Base-by-base conservation (phyloP, 2,797 vertebrate species). In the Enteromius radiatus region DNA sequence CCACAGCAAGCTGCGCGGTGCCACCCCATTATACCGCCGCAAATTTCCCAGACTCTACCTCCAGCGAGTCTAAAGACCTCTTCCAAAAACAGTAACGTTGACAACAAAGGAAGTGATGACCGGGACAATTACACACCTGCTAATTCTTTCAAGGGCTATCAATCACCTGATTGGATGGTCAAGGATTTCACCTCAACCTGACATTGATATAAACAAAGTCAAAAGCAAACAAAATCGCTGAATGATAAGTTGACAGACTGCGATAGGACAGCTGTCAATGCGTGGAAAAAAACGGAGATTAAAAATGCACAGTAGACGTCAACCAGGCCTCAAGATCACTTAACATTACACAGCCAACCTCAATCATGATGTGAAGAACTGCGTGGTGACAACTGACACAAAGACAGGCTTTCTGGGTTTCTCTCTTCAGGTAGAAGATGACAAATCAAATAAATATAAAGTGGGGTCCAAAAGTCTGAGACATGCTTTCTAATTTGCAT, bases 1-100 rank as follows among this genome's bases (percentile, higher is more conserved):
- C 90, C 92, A 89, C 91, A 93, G 91, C 93, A 92, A 91, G 93
- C 90, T 88, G 89, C 84, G 81, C 89, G 88, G 90, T 93, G 91
- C 91, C 90, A 86, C 84, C 68, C 84, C 84, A 88, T 88, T 86
- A 87, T 86, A 83, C 84, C 54, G 7, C 63, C 76, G 5, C 56
- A 84, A 79, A 81, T 59, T 81, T 88, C 70, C 69, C 74, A 75
- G 64, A 71, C 43, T 80, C 67, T 78, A 82, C 78, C 76, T 76
- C 23, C 49, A 79, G 82, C 12, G 84, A 86, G 76, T 78, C 67
- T 36, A 61, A 64, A 68, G 76, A 84, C 79, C 83, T 82, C 21
- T 84, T 84, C 83, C 64, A 76, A 87, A 80, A 87, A 87, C 80
- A 80, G 81, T 80, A 82, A 81, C 69, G 21, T 82, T 64, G 43